A percentile compares a stretch with the other conserved stretches of the same genome.
Conservation (phyloP, 2,113 vertebrate genomes). For the Polyodon spathula region DNA sequence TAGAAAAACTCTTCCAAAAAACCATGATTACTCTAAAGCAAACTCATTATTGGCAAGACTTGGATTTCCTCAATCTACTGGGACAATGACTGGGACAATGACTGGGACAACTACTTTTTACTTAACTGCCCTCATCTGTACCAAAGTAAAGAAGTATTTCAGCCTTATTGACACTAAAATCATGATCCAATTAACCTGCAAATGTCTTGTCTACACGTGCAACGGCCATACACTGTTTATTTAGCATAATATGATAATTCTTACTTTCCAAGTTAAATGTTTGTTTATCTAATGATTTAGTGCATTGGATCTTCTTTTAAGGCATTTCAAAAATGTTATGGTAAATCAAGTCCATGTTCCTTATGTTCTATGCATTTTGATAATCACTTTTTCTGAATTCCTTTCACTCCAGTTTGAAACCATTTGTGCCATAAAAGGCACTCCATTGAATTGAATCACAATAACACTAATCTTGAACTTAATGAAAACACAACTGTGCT, state of each 20-base stretch:
- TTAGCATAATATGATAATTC: slow-evolving; percentile 26
- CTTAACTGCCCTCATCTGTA: no score
- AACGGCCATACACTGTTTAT: slow-evolving; percentile 17
- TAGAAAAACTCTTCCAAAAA: background rate
- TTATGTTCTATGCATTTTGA: no score
- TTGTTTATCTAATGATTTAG: slow-evolving; percentile 13
- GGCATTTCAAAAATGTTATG: slow-evolving; percentile 16
- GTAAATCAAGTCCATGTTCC: no score
- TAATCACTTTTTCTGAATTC: no score
- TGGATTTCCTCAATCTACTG: slow-evolving; percentile 1
- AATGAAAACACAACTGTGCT: slow-evolving; percentile 29
- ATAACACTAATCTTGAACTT: slow-evolving; percentile 27
- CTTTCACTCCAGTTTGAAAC: no score
- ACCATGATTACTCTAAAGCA: background rate
- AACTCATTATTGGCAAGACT: background rate
- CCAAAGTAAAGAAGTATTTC: no score
- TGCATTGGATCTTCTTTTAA: slow-evolving; percentile 14
- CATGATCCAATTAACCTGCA: no score
- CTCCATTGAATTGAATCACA: no score
- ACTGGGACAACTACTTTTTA: no score
- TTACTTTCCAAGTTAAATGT: slow-evolving; percentile 12
- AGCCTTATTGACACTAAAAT: no score
- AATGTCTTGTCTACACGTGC: slow-evolving; percentile 10
- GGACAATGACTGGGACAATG: no score
- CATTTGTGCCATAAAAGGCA: no score